These are phyloP conservation scores for Dione vanillae DNA, from an alignment of 2,888 invertebrate genomes.

Conservation along the genomic window DNA sequence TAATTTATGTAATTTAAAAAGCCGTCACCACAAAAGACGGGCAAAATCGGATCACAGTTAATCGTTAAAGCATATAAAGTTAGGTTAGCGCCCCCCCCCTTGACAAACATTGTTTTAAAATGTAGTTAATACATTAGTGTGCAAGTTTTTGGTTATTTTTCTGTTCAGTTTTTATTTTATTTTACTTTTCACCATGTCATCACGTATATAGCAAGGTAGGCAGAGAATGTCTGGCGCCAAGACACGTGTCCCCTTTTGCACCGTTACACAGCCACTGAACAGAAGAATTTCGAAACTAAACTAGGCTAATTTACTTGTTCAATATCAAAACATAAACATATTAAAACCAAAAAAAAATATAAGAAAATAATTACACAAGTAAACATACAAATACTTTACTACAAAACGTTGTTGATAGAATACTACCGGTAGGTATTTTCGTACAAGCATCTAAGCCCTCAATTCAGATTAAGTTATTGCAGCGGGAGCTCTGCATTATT, in stretches of 20 bases:
- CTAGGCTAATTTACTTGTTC: no score
- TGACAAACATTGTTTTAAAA: background rate
- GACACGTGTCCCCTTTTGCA: no score
- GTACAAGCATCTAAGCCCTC: constrained; percentile 21
- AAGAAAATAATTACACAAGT: background rate
- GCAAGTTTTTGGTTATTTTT: background rate
- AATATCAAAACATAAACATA: no score
- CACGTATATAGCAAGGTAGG: no score
- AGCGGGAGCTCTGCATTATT: constrained; percentile 36
- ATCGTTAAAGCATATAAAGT: background rate
- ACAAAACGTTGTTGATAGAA: background rate
- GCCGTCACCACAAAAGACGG: constrained; percentile 13
- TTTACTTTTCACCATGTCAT: no score
- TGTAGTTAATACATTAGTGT: background rate
- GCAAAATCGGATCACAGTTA: constrained; percentile 10
- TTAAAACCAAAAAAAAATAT: background rate
- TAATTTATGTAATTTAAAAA: constrained; percentile 29
- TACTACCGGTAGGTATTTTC: constrained; percentile 1
- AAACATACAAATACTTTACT: background rate
- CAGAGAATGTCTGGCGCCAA: no score
- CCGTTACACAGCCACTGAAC: no score
- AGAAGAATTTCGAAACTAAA: no score
- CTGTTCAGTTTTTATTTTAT: no score
- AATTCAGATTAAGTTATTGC: constrained; percentile 39
- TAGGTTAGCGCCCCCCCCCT: no score